Base-by-base conservation (phyloP, 2,888 invertebrate species). In the Plagiodera versicolora region DNA sequence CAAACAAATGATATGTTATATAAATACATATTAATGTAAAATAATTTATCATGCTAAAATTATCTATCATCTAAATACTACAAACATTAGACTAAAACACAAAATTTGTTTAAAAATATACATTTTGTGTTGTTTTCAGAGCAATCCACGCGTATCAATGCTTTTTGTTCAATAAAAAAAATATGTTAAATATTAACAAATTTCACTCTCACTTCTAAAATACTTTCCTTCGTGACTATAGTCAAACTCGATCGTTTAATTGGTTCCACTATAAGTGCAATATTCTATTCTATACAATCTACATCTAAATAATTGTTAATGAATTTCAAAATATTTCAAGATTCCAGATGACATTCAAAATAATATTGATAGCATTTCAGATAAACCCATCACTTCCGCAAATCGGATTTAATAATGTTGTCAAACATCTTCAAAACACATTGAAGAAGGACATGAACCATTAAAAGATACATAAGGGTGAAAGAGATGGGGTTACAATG, bases 91-190 rank as follows among this genome's bases (percentile, higher is more conserved):
- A 52, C 54, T 58, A 65, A 63, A 62, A 65, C 65, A 65, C 66
- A 67, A 67, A 65, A 67, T 63, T 55, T 61, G 46, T 65, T 66
- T 54, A 58, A 63, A 65, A 66, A 65, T 64, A 65, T 66, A 66
- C 55, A 64, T 64, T 65, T 66, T 62, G 62, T 63, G 64, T 64
- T 64, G 50, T 56, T 47, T 49, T 57, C 46, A 24, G 56, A 57
- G 61, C 58, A 58, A 61, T 56, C 58, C 60, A 60, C 58, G 55
- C 57, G 58, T 54, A 58, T 61, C 51, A 46, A 24, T 52, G 24
- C 35, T 58, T 46, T 52, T 56, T 59, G 45, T 53, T 56, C 54
- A 46, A 24, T 45, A 14, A 44, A 46, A 28, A 20, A 32, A 16
- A 59, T 20, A 16, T 49, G 54, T 54, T 59, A 59, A 59, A 59